Conservation (phyloP, 2,888 invertebrate genomes). For the Dermolepida albohirtum region DNA sequence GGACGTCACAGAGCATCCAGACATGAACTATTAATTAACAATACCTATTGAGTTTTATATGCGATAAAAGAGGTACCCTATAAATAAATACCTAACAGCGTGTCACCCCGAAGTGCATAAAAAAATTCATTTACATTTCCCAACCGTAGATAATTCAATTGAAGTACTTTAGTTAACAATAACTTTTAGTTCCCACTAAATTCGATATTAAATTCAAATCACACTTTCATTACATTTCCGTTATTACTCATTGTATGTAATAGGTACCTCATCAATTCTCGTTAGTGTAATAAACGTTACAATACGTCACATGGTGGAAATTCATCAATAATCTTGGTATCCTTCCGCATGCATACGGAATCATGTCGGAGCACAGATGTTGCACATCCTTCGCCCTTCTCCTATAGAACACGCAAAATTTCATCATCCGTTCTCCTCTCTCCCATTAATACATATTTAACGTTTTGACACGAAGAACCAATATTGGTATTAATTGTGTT, state of each 20-base stretch:
- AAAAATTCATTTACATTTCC: conserved; percentile 9
- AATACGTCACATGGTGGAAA: conserved; percentile 37
- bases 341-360: conserved; percentile 38
- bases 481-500: conserved; percentile 5
- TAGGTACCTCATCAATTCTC: conserved; percentile 34
- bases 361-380: conserved; percentile 33
- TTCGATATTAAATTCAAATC: conserved; percentile 25
- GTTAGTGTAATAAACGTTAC: conserved; percentile 37
- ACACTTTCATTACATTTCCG: conserved; percentile 33
- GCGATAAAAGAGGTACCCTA: no score
- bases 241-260: conserved; percentile 21
- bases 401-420: background rate
- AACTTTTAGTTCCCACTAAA: conserved; percentile 20
- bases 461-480: background rate
- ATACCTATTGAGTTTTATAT: no score
- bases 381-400: conserved; percentile 15
- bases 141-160: background rate
- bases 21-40: no score
- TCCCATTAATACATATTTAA: background rate
- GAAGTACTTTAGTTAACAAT: background rate
- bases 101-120: no score
- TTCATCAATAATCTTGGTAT: conserved; percentile 36
- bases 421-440: background rate
- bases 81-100: no score
- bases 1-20: no score